Percentiles rank a stretch among this genome's conserved stretches.
These are phyloP conservation scores for Arremon aurantiirostris DNA, from an alignment of 2,797 vertebrate species.

Conservation along the genomic window DNA sequence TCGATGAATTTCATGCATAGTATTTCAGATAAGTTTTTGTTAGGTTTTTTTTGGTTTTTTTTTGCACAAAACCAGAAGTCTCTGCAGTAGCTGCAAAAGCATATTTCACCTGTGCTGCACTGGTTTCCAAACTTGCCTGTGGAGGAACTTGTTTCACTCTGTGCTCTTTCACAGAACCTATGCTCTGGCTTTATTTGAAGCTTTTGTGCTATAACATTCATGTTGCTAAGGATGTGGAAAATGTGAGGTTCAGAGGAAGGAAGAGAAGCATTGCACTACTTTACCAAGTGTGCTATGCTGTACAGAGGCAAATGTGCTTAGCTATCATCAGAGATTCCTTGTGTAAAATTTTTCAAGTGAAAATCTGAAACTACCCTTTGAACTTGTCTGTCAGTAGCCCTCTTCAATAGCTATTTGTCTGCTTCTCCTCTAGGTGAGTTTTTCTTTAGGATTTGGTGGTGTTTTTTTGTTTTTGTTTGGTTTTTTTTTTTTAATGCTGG, in stretches of 20 bases:
- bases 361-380: neutral
- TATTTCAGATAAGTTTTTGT: neutral
- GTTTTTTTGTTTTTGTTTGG: too few species aligned
- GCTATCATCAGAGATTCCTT: neutral
- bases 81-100: neutral
- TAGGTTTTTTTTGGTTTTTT: neutral
- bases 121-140: neutral
- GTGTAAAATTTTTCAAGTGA: neutral
- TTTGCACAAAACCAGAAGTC: neutral
- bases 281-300: neutral
- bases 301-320: neutral
- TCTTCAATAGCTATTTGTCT: neutral
- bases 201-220: accelerated
- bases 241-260: neutral
- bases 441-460: neutral
- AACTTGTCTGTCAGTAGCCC: neutral
- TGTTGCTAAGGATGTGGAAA: neutral
- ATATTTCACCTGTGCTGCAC: neutral
- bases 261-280: neutral
- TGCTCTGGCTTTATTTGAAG: neutral
- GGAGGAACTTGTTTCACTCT: neutral
- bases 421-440: neutral
- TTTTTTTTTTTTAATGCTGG: neutral
- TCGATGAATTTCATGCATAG: neutral
- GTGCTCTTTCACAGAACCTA: neutral